Evolutionary conservation across 1,140 invertebrate genomes (phyloP).

Genomic region (Cyrtorhinus lividipennis): DNA sequence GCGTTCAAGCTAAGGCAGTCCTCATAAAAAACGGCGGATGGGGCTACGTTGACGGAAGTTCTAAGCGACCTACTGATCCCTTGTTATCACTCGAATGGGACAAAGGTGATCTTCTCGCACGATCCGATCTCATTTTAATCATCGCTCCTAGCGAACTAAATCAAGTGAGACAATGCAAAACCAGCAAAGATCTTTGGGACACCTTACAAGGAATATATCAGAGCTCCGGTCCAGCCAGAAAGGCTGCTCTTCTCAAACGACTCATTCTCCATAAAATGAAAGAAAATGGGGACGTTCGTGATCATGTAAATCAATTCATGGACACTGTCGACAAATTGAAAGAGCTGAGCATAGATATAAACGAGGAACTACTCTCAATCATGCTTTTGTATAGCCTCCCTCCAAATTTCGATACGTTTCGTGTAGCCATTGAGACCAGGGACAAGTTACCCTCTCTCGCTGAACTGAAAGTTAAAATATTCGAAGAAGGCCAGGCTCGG

Average conservation of each 20-base stretch:
- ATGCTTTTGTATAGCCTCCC: background rate
- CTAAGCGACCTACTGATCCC: background rate
- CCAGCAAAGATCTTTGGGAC: background rate
- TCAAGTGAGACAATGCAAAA: background rate
- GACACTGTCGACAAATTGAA: background rate
- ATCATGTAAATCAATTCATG: background rate
- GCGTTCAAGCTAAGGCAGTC: background rate
- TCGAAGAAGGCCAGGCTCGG: no score
- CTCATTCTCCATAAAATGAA: background rate
- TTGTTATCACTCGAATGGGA: background rate
- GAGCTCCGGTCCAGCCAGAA: no score
- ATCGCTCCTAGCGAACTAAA: background rate
- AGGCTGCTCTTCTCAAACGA: background rate
- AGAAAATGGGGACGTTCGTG: background rate
- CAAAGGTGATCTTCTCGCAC: background rate
- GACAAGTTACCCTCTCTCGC: no score
- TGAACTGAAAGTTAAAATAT: no score
- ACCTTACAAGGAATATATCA: background rate
- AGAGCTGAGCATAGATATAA: background rate
- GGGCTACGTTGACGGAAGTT: background rate
- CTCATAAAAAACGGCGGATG: background rate
- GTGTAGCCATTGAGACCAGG: no score
- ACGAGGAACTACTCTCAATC: background rate
- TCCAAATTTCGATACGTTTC: no score
- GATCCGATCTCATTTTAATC: background rate